These are phyloP conservation scores for Caenorhabditis sp. DNA, from an alignment of 2,888 invertebrate genomes.

Conservation along the genomic window DNA sequence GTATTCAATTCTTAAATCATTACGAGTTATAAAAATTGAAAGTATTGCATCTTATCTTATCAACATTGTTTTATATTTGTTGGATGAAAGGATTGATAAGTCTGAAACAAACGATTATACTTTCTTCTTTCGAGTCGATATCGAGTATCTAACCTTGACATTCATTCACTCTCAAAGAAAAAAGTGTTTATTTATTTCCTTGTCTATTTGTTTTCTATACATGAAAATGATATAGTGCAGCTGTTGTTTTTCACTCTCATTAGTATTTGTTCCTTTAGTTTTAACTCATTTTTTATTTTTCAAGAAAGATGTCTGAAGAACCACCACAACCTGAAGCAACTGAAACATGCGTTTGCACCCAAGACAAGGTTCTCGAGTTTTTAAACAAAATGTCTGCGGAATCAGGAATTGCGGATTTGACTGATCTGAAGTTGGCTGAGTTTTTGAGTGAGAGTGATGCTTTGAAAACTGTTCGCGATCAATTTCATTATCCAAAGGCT, in stretches of 20 bases:
- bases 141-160: not conserved
- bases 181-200: constrained; percentile 1
- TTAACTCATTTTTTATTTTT: no score
- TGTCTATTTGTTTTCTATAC: not conserved
- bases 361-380: constrained; percentile 43
- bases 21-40: not conserved
- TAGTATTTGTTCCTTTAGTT: not conserved
- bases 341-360: constrained; percentile 36
- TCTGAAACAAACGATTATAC: not conserved
- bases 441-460: constrained; percentile 45
- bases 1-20: constrained; percentile 42
- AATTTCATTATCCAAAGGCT: constrained; percentile 62
- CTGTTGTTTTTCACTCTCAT: not conserved
- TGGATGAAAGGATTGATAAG: not conserved
- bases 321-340: constrained; percentile 23
- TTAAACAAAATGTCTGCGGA: constrained; percentile 45
- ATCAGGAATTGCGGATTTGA: constrained; percentile 37
- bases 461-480: constrained; percentile 52
- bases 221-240: not conserved
- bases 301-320: constrained; percentile 14
- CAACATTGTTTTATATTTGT: not conserved
- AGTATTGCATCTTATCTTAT: not conserved
- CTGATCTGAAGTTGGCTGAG: constrained; percentile 42
- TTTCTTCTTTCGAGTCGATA: not conserved
- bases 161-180: not conserved